These are phyloP conservation scores for Echiichthys vipera DNA, from an alignment of 2,797 vertebrate species.

Conservation along the genomic window DNA sequence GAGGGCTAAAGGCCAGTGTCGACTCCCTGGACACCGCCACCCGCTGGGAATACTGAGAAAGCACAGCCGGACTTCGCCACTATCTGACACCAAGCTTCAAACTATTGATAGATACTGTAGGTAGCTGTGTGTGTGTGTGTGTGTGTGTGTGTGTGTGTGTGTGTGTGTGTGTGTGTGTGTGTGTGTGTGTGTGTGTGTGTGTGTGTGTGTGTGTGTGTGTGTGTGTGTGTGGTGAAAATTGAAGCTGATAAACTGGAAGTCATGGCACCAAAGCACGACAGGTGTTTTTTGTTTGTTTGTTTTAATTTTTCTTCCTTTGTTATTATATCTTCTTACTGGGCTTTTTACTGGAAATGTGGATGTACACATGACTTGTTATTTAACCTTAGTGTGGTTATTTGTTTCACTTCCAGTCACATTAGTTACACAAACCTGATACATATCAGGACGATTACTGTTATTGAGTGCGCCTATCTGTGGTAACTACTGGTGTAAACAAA, in stretches of 20 bases:
- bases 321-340: slow-evolving; percentile 38
- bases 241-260: slow-evolving; percentile 52
- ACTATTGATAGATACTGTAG: slow-evolving; percentile 52
- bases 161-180: slow-evolving; percentile 32
- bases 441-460: neutral
- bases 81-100: slow-evolving; percentile 48
- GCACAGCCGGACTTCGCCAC: slow-evolving; percentile 24
- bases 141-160: slow-evolving; percentile 30
- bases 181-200: slow-evolving; percentile 32
- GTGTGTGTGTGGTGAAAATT: slow-evolving; percentile 16
- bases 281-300: slow-evolving; percentile 27
- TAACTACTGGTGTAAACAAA: slow-evolving; percentile 57
- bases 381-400: slow-evolving; percentile 21
- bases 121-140: slow-evolving; percentile 31
- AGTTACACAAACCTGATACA: slow-evolving; percentile 43
- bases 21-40: slow-evolving; percentile 91
- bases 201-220: neutral
- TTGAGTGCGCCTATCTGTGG: slow-evolving; percentile 50
- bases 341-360: slow-evolving; percentile 54
- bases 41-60: slow-evolving; percentile 94
- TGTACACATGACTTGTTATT: slow-evolving; percentile 27
- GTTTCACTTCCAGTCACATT: slow-evolving; percentile 35
- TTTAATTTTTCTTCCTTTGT: slow-evolving; percentile 11
- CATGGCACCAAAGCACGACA: slow-evolving; percentile 44
- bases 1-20: slow-evolving; percentile 91